Conservation (phyloP, 2,797 vertebrate genomes). For the Adelosebastes latens region DNA sequence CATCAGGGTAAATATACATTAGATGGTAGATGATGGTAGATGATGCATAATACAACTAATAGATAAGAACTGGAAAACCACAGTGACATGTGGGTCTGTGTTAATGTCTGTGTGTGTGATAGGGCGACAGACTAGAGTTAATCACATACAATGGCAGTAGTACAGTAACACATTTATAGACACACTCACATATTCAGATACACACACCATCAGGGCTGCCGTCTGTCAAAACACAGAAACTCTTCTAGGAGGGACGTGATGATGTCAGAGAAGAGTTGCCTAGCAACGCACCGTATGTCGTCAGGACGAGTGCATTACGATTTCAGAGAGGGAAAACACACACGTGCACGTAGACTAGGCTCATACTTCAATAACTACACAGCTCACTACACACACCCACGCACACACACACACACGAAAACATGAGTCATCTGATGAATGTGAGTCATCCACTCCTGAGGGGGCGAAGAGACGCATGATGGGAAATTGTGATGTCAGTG, state of each 20-base stretch:
- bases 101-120: neutral
- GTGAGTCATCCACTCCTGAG: slow-evolving; percentile 56
- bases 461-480: slow-evolving; percentile 33
- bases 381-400: slow-evolving; percentile 1
- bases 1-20: neutral
- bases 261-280: slow-evolving; percentile 90
- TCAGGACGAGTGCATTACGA: slow-evolving; percentile 70
- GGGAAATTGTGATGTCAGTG: slow-evolving; percentile 44
- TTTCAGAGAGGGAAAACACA: slow-evolving; percentile 9
- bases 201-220: slow-evolving; percentile 52
- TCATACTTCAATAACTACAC: neutral
- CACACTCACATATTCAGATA: neutral
- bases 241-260: slow-evolving; percentile 82
- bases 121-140: slow-evolving; percentile 14
- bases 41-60: neutral
- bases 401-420: slow-evolving; percentile 13
- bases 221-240: slow-evolving; percentile 82
- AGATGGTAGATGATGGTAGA: neutral
- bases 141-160: slow-evolving; percentile 4
- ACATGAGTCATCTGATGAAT: slow-evolving; percentile 65
- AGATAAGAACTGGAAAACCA: slow-evolving; percentile 10
- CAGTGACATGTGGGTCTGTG: neutral
- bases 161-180: slow-evolving; percentile 21
- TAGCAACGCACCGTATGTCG: slow-evolving; percentile 86
- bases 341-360: neutral